Evolutionary conservation across 2,113 vertebrate species (phyloP), one percentile per base, ranked within the genome.

Genomic region (Sphyrna mokarran): DNA sequence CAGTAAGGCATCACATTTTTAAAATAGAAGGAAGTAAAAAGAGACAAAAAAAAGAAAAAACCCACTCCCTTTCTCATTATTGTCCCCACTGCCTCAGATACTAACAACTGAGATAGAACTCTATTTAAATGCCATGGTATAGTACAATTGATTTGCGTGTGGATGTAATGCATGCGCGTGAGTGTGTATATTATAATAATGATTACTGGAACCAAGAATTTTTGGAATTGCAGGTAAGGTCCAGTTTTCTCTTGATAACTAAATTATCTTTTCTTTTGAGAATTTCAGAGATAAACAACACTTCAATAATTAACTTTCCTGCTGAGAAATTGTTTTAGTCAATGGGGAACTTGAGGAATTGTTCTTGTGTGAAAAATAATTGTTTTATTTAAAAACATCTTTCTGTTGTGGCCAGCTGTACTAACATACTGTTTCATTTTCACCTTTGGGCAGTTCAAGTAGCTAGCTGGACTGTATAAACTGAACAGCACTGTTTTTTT

Each of bases 221-320:
- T 63, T 61, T 91, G 89, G 89, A 66, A 66, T 93, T 93, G 61
- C 16, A 68, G 61, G 61, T 93, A 93, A 93, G 89, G 89, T 68
- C 18, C 33, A 37, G 66, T 37, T 63, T 93, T 37, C 1, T 68
- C 61, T 37, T n/a, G 33, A 37, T 66, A 18, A 8, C 33, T 37
- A 91, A 61, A 63, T 90, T 83, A 63, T 90, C 33, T 14, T 89
- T 89, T 89, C 86, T 63, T 90, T 13, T 91, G 26, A 63, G 54
- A 91, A n/a, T 58, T 91, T 61, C 29, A n/a, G 87, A 61, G 43
- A n/a, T 66, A 37, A 63, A 93, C 18, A 7, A 2, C 63, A 93
- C 10, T 93, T 66, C 61, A 37, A 37, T 93, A 66, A 68, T 37
- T n/a, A 93, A 37, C n/a, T 37, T 37, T 6, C 89, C 61, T 66